A percentile compares a stretch with the other conserved stretches of the same genome.
These are phyloP conservation scores for Cerceris ruficornis DNA, from an alignment of 2,888 invertebrate species.

Conservation along the genomic window DNA sequence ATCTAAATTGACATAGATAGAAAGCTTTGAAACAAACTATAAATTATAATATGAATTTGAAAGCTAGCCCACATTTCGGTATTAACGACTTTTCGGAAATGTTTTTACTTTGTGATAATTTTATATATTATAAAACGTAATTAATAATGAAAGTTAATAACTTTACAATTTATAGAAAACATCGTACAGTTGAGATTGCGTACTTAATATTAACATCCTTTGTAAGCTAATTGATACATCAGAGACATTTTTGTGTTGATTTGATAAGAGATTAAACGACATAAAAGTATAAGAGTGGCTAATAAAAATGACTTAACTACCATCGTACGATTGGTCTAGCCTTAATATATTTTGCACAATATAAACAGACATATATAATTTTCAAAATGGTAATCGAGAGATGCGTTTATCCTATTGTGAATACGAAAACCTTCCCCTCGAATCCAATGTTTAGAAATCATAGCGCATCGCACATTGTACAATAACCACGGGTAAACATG, in stretches of 20 bases:
- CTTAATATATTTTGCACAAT: slow-evolving; percentile 66
- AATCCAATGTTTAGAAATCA: slow-evolving; percentile 37
- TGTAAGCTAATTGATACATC: neutral
- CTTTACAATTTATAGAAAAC: no score
- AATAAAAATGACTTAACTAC: slow-evolving; percentile 37
- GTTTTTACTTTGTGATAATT: no score
- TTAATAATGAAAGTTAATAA: no score
- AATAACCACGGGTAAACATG: slow-evolving; percentile 70
- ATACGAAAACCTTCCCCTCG: slow-evolving; percentile 52
- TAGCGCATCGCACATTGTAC: slow-evolving; percentile 72
- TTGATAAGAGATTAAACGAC: slow-evolving; percentile 21
- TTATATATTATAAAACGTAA: no score
- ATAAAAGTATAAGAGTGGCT: slow-evolving; percentile 25
- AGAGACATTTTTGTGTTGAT: slow-evolving; percentile 23
- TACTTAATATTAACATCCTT: neutral
- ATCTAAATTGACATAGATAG: neutral
- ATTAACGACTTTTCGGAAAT: no score
- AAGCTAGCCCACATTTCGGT: no score
- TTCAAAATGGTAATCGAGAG: slow-evolving; percentile 16
- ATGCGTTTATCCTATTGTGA: slow-evolving; percentile 61
- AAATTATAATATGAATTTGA: no score
- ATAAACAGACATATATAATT: slow-evolving; percentile 46
- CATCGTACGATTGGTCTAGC: slow-evolving; percentile 57
- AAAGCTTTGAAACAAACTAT: neutral
- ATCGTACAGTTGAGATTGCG: no score